Evolutionary conservation across 2,797 vertebrate genomes (phyloP).

Genomic region (Scolopax rusticola): DNA sequence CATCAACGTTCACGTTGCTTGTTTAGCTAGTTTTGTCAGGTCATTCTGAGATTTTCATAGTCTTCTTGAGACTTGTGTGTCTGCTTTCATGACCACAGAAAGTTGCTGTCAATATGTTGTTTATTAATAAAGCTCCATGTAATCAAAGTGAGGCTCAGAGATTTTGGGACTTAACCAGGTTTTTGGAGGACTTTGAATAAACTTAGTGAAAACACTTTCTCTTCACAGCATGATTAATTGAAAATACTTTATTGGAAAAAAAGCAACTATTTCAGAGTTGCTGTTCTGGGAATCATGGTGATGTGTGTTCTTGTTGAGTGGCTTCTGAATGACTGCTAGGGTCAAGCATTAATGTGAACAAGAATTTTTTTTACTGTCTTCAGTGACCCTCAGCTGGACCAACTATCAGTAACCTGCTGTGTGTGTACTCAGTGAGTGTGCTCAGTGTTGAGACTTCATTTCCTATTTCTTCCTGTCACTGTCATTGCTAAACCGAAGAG

Average conservation of each 20-base stretch:
- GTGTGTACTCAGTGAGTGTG: background rate
- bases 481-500: background rate
- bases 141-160: background rate
- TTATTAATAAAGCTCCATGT: background rate
- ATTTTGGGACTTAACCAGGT: background rate
- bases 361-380: background rate
- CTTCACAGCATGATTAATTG: background rate
- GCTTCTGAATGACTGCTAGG: background rate
- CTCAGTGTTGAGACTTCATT: background rate
- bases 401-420: background rate
- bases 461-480: background rate
- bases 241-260: background rate
- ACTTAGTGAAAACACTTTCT: background rate
- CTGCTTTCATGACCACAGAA: background rate
- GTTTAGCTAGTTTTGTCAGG: background rate
- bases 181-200: background rate
- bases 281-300: background rate
- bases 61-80: background rate
- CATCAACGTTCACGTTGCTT: background rate
- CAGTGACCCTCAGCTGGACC: background rate
- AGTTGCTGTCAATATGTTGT: background rate
- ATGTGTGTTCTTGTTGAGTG: background rate
- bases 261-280: background rate
- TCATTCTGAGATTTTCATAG: background rate
- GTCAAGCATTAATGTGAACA: background rate